A percentile compares a stretch with the other conserved stretches of the same genome.
These are phyloP conservation scores for Meteorus colon DNA, from an alignment of 2,888 invertebrate species.

Conservation along the genomic window DNA sequence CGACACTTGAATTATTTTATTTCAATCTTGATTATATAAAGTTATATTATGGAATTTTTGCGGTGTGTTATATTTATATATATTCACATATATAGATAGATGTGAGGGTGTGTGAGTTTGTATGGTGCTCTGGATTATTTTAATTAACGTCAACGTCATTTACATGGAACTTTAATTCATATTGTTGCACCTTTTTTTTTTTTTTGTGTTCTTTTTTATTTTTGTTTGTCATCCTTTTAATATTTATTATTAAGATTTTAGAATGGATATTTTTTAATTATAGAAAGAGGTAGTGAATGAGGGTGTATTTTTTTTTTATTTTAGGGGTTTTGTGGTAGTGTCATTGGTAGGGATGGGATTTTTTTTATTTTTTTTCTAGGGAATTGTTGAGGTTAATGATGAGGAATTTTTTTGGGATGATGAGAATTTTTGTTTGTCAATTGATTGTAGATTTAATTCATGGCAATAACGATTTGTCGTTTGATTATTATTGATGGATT, in stretches of 20 bases:
- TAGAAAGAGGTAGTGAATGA: no score
- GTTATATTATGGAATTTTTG: not conserved
- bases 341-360: no score
- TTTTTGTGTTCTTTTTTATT: not conserved
- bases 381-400: no score
- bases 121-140: not conserved
- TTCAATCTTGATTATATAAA: slow-evolving; percentile 17
- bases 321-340: no score
- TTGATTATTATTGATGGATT: slow-evolving; percentile 24
- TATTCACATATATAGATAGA: not conserved
- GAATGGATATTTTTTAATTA: no score
- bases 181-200: not conserved
- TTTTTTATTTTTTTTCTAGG: no score
- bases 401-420: no score
- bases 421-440: no score
- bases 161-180: not conserved
- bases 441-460: not conserved
- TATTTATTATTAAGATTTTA: not conserved
- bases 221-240: not conserved
- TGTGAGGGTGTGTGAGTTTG: not conserved
- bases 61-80: not conserved
- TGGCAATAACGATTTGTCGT: slow-evolving; percentile 43
- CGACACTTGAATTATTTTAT: slow-evolving; percentile 30
- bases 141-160: slow-evolving; percentile 4
- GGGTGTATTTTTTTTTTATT: no score